Base-by-base conservation (phyloP, 2,113 vertebrate species). In the Pholis gunnellus region DNA sequence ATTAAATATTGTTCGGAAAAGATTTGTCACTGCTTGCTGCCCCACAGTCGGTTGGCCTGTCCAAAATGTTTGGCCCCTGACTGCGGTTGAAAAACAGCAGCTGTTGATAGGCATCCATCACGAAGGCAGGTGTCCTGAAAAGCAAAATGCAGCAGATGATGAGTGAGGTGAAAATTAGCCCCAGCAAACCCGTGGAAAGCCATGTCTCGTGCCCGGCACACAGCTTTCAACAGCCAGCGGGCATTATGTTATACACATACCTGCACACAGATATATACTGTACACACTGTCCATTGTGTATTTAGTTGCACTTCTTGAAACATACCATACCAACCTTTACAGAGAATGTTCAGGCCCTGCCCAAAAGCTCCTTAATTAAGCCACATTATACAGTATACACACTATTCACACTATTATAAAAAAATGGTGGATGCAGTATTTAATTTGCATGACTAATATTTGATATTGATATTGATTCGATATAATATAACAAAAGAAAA, bases 31-130 rank as follows among this genome's bases (percentile, higher is more conserved):
- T 52, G 29, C 57, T 40, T 48, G 6, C 34, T 54, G 50, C 42
- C 27, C 22, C 15, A 10, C 73, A 40, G 56, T 71, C 36, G 9
- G 38, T 67, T 50, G 48, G 56, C 9, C 59, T 40, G 38, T 52
- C 22, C n/a, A 34, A 65, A 72, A 34, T 9, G 54, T 42, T 65
- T 46, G 36, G 67, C 25, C 61, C 52, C 76, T 48, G 64, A 60
- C 73, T 14, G 0, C 9, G 34, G 50, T 31, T 64, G 57, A 74
- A 78, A 82, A 84, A 73, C 34, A 79, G 76, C 91, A 91, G 81
- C 91, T 93, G 92, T 79, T 80, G 68, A 80, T 74, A 8, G 80
- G 36, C 73, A 0, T 86, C 87, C 68, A 61, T 81, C 52, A 75
- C 14, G 27, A 57, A 5, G 25, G 22, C 60, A 56, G 48, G 66